Evolutionary conservation across 2,113 vertebrate species (phyloP).

Genomic region (Trogon surrucura): DNA sequence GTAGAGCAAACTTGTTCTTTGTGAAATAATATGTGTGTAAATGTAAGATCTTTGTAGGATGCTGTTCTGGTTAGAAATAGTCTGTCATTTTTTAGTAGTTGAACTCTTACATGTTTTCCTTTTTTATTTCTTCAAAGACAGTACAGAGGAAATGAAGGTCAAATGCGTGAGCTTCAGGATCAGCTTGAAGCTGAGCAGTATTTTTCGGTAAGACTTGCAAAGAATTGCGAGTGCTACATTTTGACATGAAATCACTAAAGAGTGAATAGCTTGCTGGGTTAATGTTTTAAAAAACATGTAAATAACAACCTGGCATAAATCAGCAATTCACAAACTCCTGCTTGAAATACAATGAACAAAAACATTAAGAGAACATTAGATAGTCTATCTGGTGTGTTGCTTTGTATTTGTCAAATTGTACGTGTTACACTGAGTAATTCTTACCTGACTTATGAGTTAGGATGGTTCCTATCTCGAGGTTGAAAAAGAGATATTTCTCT

Average conservation of each 20-base stretch:
- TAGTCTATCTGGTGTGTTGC: background rate
- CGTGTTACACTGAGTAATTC: background rate
- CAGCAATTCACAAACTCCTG: background rate
- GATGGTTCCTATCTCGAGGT: background rate
- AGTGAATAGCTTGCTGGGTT: background rate
- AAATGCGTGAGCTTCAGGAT: slow-evolving; percentile 99
- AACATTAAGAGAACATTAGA: background rate
- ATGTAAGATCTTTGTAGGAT: background rate
- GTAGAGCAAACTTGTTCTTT: background rate
- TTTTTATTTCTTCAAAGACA: slow-evolving; percentile 81
- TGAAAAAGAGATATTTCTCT: background rate
- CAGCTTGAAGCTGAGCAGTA: slow-evolving; percentile 99
- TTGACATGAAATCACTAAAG: background rate
- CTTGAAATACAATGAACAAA: background rate
- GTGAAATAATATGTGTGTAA: background rate
- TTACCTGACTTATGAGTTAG: background rate
- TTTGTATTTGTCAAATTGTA: background rate
- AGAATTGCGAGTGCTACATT: background rate
- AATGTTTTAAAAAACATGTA: background rate
- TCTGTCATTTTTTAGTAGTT: background rate
- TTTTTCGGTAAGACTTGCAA: slow-evolving; percentile 89
- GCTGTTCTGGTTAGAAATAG: background rate
- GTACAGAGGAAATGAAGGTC: slow-evolving; percentile 97
- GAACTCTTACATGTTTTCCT: background rate
- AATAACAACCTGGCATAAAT: background rate